phyloP scores from a whole-genome alignment of 1,140 invertebrate genomes.

The Anoplolepis gracilipes region DNA sequence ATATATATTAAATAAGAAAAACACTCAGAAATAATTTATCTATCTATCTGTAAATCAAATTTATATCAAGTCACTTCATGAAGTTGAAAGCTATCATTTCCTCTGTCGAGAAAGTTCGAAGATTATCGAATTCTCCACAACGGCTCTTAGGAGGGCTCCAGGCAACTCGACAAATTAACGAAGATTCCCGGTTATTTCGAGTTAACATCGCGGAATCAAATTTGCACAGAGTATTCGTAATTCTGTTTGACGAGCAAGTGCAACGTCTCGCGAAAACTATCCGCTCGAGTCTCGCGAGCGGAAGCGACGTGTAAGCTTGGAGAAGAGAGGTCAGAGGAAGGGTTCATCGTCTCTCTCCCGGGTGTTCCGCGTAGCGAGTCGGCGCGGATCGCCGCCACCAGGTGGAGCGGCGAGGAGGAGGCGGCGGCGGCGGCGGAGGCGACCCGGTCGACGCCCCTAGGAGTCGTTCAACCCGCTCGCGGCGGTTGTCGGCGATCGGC shows the following conservation, averaged over 20 bases:
- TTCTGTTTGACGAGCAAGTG: constrained; percentile 5
- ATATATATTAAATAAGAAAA: too few relatives aligned
- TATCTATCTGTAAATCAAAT: constrained; percentile 21
- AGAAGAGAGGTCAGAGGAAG: constrained; percentile 47
- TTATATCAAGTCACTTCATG: neutral
- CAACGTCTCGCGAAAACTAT: constrained; percentile 3
- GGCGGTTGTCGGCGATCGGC: constrained; percentile 77
- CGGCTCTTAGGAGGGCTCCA: neutral
- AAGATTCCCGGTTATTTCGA: constrained; percentile 16
- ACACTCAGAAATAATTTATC: too few relatives aligned
- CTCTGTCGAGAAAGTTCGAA: neutral
- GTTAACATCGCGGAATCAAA: constrained; percentile 22
- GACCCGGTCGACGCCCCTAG: constrained; percentile 75
- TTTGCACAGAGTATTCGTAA: constrained; percentile 1
- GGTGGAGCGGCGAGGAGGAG: constrained; percentile 38
- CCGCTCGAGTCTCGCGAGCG: constrained; percentile 14
- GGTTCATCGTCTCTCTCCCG: constrained; percentile 54
- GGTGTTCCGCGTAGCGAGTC: constrained; percentile 62
- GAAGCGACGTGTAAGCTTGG: constrained; percentile 20
- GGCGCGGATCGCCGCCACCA: constrained; percentile 41
- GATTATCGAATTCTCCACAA: constrained; percentile 13
- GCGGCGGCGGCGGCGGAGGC: constrained; percentile 20
- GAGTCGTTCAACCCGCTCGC: constrained; percentile 75
- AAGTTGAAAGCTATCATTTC: neutral
- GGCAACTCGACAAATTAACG: constrained; percentile 11